A percentile compares a stretch with the other conserved stretches of the same genome.
These are phyloP conservation scores for Emydura subglobosa DNA, from an alignment of 2,113 vertebrate genomes.

Conservation along the genomic window DNA sequence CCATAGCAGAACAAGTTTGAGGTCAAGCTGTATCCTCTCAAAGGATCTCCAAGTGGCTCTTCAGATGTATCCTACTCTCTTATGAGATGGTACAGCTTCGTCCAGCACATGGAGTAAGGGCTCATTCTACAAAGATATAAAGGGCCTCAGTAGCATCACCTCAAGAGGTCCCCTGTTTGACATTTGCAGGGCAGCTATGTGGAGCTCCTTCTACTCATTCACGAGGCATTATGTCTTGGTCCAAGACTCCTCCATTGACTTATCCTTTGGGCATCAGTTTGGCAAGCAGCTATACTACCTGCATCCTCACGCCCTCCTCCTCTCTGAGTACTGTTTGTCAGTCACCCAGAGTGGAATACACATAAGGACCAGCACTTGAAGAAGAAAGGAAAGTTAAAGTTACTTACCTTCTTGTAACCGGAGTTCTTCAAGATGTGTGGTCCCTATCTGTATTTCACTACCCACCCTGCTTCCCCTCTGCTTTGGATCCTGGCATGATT, in stretches of 20 bases:
- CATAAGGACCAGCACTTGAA: neutral
- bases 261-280: neutral
- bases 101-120: neutral
- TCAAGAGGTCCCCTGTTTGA: neutral
- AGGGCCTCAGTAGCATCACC: neutral
- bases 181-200: neutral
- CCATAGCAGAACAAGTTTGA: neutral
- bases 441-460: neutral
- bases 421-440: neutral
- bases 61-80: neutral
- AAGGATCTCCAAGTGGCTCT: neutral
- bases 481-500: neutral
- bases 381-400: neutral
- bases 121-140: neutral
- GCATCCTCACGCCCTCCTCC: neutral
- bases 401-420: neutral
- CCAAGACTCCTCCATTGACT: neutral
- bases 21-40: neutral
- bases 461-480: neutral
- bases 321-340: neutral
- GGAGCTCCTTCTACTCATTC: neutral
- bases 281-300: neutral
- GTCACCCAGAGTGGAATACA: neutral
- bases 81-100: neutral
- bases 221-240: neutral